A percentile compares a stretch with the other conserved stretches of the same genome.
Conservation (phyloP, 2,888 invertebrate genomes). For the Sminthurinus aureus region DNA sequence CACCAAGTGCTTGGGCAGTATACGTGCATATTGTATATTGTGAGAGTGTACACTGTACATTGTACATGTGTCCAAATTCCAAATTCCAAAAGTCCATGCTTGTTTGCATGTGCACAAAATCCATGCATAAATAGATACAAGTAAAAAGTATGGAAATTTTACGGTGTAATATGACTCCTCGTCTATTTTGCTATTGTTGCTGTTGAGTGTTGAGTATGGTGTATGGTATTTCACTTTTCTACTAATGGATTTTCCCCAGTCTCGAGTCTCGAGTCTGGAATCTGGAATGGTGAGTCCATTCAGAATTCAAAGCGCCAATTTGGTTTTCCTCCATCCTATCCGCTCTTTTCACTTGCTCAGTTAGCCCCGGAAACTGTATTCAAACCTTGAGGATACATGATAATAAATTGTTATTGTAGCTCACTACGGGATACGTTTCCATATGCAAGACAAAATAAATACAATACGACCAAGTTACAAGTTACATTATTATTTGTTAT, state of each 20-base stretch:
- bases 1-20: background rate
- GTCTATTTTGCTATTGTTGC: background rate
- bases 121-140: background rate
- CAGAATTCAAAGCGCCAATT: background rate
- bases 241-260: slow-evolving; percentile 7
- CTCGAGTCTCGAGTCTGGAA: background rate
- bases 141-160: background rate
- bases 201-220: background rate
- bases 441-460: background rate
- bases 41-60: too few species aligned
- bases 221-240: background rate
- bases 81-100: background rate
- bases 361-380: slow-evolving; percentile 20
- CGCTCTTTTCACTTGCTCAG: background rate
- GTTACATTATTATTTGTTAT: too few species aligned
- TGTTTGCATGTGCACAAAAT: background rate
- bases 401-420: slow-evolving; percentile 29
- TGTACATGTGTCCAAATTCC: background rate
- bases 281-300: too few species aligned
- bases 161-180: background rate
- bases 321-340: background rate
- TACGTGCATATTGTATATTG: too few species aligned
- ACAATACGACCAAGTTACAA: too few species aligned
- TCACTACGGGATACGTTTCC: background rate
- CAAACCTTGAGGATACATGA: slow-evolving; percentile 23